phyloP scores from a whole-genome alignment of 1,140 invertebrate species.

The Halesus radiatus region DNA sequence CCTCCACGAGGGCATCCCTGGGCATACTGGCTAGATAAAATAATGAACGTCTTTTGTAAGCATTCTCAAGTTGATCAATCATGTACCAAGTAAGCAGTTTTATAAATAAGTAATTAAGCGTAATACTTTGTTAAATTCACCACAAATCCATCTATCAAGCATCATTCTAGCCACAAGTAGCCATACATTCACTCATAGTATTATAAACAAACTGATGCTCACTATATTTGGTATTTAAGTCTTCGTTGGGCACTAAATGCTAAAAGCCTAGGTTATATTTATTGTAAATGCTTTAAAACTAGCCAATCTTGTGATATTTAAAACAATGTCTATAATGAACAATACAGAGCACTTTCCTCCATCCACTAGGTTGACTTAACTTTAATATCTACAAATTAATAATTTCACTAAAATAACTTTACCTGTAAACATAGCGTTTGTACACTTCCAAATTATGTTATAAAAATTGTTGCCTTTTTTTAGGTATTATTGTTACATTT shows the following conservation, averaged over 20 bases:
- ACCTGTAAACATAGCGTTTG: neutral
- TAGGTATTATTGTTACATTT: neutral
- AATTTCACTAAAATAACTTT: neutral
- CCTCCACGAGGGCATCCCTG: conserved; percentile 75
- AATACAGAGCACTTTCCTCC: neutral
- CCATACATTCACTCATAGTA: neutral
- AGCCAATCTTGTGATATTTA: conserved; percentile 23
- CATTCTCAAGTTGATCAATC: conserved; percentile 21
- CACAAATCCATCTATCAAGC: conserved; percentile 1
- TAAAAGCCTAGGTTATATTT: conserved; percentile 10
- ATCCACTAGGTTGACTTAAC: neutral
- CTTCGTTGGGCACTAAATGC: neutral
- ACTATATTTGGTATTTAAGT: conserved; percentile 3
- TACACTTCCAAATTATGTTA: neutral
- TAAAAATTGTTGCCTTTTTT: neutral
- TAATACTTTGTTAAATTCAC: neutral
- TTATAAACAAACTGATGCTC: neutral
- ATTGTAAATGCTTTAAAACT: conserved; percentile 20
- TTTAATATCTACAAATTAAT: neutral
- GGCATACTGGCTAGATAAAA: conserved; percentile 73
- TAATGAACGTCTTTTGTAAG: neutral
- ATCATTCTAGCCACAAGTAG: neutral
- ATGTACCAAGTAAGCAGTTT: conserved; percentile 23
- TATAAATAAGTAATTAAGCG: conserved; percentile 23
- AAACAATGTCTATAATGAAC: conserved; percentile 24